Base-by-base conservation (phyloP, 1,140 invertebrate species). In the Cydia fagiglandana region DNA sequence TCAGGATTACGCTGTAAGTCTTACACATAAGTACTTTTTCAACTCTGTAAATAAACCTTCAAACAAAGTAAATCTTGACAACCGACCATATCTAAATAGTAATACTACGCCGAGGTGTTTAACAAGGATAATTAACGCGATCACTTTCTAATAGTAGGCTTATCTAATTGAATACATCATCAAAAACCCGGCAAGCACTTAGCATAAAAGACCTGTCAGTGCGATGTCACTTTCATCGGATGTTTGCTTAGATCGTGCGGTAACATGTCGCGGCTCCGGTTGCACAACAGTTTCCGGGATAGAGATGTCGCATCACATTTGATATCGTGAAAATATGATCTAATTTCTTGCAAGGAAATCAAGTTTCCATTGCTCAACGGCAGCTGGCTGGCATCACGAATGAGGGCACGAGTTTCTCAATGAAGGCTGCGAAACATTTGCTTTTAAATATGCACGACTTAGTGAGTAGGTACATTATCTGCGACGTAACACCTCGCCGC, bases 401-500 rank as follows among this genome's bases (percentile, higher is more conserved):
- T 90, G 89, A 86, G 90, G 90, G 88, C 89, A 85, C 78, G 83
- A 84, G 84, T 92, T 89, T 91, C 89, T 89, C 90, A 91, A 92
- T 88, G 86, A 88, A 88, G 85, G 86, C 90, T 88, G 83, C 86
- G 89, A 90, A 91, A 91, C 85, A 82, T 88, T 86, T 85, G 83
- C 87, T 86, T 89, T 88, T 86, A 90, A 90, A 89, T 90, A 90
- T 91, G 86, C 88, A 91, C 88, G 88, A 89, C 81, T 90, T 83
- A 79, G 83, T 80, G 83, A 82, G 82, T 53, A 45, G 4, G 41
- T 75, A 78, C 80, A 87, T 85, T 86, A 84, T 88, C 78, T 81
- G 79, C 81, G 73, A 73, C 68, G 66, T 61, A 61, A 61, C 56
- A 61, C 20, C 78, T 70, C 75, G 75, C 76, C 64, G 68, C 50